Evolutionary conservation across 2,113 vertebrate genomes (phyloP).

Genomic region (Carlito syrichta): DNA sequence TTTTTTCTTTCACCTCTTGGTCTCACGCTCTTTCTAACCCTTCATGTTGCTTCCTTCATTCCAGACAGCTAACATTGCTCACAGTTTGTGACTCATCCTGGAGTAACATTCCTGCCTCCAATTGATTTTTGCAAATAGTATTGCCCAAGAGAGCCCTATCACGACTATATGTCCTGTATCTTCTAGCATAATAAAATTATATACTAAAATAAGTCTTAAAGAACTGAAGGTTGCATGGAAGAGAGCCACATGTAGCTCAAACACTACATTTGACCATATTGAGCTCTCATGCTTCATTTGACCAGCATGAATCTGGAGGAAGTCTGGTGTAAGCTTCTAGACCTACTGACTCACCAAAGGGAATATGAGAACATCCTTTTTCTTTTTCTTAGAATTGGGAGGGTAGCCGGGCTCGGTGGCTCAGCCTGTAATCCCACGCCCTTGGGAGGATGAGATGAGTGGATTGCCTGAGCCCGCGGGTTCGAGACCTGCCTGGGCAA

Average conservation of each 20-base stretch:
- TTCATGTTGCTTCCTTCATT: neutral
- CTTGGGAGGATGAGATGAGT: too few relatives aligned
- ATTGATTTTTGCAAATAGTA: neutral
- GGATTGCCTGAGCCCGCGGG: too few relatives aligned
- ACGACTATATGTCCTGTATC: neutral
- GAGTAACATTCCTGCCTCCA: neutral
- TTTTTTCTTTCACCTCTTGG: neutral
- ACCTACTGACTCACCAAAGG: neutral
- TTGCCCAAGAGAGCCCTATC: neutral
- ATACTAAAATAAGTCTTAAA: neutral
- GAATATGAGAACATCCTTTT: neutral
- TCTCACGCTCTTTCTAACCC: neutral
- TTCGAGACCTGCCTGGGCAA: too few relatives aligned
- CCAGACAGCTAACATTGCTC: neutral
- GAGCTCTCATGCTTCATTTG: neutral
- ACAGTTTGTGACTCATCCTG: neutral
- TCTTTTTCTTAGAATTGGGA: neutral
- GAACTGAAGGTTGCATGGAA: too few relatives aligned
- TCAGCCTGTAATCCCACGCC: too few relatives aligned
- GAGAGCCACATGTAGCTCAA: neutral
- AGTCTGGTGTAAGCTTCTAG: neutral
- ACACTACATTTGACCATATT: neutral
- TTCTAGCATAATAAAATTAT: neutral
- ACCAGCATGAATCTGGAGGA: neutral
- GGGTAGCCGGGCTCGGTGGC: too few relatives aligned